These are phyloP conservation scores for Luffia ferchaultella DNA, from an alignment of 2,888 invertebrate genomes.

Conservation along the genomic window DNA sequence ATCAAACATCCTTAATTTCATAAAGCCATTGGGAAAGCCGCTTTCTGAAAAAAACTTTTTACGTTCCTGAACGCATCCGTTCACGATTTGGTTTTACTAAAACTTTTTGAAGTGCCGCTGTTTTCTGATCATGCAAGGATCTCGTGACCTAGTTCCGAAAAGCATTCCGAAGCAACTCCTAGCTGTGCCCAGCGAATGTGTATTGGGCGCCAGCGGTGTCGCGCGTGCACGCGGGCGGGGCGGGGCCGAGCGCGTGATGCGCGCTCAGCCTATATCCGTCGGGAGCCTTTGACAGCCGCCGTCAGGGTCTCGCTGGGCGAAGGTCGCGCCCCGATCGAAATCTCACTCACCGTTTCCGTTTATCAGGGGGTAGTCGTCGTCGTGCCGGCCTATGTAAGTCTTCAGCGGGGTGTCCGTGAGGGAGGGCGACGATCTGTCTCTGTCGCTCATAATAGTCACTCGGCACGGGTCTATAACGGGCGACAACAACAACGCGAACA, in stretches of 20 bases:
- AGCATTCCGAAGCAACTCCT: neutral
- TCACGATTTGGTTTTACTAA: too few relatives aligned
- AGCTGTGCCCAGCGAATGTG: slow-evolving; percentile 7
- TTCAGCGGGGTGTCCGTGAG: slow-evolving; percentile 88
- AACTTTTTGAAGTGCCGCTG: too few relatives aligned
- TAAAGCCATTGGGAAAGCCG: too few relatives aligned
- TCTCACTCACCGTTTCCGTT: slow-evolving; percentile 77
- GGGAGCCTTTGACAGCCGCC: slow-evolving; percentile 1
- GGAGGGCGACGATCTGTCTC: slow-evolving; percentile 89
- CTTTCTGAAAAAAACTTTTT: too few relatives aligned
- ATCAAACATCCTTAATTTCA: too few relatives aligned
- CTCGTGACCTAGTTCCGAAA: neutral
- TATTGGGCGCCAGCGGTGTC: slow-evolving; percentile 10
- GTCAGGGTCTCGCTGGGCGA: slow-evolving; percentile 18
- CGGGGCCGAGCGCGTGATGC: slow-evolving; percentile 23
- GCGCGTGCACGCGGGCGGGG: slow-evolving; percentile 16
- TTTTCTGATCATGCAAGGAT: neutral
- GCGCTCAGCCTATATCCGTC: slow-evolving; percentile 14
- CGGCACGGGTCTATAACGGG: too few relatives aligned
- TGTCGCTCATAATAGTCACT: slow-evolving; percentile 86
- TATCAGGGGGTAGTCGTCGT: slow-evolving; percentile 80
- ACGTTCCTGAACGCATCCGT: too few relatives aligned
- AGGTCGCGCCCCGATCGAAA: slow-evolving; percentile 20
- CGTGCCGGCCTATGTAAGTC: slow-evolving; percentile 85
- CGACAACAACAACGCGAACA: slow-evolving; percentile 25